A percentile compares a stretch with the other conserved stretches of the same genome.
Conservation (phyloP, 2,113 vertebrate species). For the Quiscalus mexicanus region DNA sequence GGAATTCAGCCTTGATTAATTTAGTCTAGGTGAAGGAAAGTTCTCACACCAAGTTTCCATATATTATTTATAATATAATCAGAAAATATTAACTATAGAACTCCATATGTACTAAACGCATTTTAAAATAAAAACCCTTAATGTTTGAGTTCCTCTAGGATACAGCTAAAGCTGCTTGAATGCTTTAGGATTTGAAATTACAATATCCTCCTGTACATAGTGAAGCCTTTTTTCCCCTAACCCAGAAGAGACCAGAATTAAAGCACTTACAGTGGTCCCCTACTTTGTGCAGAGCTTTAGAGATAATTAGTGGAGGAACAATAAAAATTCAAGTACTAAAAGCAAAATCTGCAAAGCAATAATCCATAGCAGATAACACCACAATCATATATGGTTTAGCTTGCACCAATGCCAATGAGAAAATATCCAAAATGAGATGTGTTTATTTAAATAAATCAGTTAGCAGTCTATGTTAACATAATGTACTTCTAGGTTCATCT, state of each 20-base stretch:
- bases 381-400: not conserved
- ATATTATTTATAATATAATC: not conserved
- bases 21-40: not conserved
- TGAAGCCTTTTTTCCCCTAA: not conserved
- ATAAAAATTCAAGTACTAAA: not conserved
- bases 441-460: not conserved
- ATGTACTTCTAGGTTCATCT: not conserved
- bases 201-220: not conserved
- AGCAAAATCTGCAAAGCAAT: constrained; percentile 41
- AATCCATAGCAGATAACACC: not conserved
- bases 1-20: not conserved
- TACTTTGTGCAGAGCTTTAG: constrained; percentile 23
- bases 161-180: constrained; percentile 26
- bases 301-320: not conserved
- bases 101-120: not conserved
- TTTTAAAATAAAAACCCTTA: not conserved
- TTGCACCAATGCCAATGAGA: not conserved
- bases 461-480: not conserved
- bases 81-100: not conserved
- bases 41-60: not conserved
- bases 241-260: constrained; percentile 30
- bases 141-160: constrained; percentile 17
- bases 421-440: not conserved
- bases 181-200: constrained; percentile 26
- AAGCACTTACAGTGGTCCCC: constrained; percentile 16